phyloP scores from a whole-genome alignment of 1,140 invertebrate genomes.

The Goniozus legneri region DNA sequence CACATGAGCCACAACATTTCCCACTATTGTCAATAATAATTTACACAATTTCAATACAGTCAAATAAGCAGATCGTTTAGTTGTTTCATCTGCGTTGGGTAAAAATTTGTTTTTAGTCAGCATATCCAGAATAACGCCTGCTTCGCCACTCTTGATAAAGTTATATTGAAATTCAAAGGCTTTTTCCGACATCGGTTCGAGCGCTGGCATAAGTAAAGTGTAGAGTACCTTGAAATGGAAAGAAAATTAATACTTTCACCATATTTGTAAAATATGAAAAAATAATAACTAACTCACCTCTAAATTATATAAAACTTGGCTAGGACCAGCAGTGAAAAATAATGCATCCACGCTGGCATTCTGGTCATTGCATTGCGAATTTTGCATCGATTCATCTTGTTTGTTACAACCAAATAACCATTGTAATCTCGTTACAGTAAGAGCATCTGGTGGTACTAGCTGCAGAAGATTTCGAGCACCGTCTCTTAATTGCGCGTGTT shows the following conservation, averaged over 20 bases:
- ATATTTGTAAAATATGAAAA: slow-evolving; percentile 3
- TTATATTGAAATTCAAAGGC: slow-evolving; percentile 84
- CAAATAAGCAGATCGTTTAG: slow-evolving; percentile 81
- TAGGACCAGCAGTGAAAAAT: slow-evolving; percentile 72
- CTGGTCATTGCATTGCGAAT: slow-evolving; percentile 43
- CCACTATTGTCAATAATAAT: slow-evolving; percentile 80
- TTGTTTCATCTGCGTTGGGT: slow-evolving; percentile 75
- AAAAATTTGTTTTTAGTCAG: slow-evolving; percentile 85
- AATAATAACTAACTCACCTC: slow-evolving; percentile 52
- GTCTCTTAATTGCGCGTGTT: slow-evolving; percentile 77
- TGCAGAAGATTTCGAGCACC: slow-evolving; percentile 83
- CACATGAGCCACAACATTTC: slow-evolving; percentile 69
- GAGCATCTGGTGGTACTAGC: slow-evolving; percentile 83
- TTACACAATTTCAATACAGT: slow-evolving; percentile 87
- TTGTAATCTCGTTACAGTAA: slow-evolving; percentile 67
- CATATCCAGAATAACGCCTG: slow-evolving; percentile 77
- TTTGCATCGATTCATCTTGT: slow-evolving; percentile 37
- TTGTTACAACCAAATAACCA: slow-evolving; percentile 54
- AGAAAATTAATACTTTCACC: slow-evolving; percentile 12
- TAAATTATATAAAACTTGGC: slow-evolving; percentile 74
- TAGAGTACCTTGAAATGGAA: slow-evolving; percentile 76
- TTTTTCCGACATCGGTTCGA: slow-evolving; percentile 77
- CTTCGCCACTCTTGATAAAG: slow-evolving; percentile 83
- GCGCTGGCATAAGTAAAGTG: slow-evolving; percentile 86
- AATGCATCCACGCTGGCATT: slow-evolving; percentile 65